phyloP scores from a whole-genome alignment of 2,888 invertebrate genomes.

The Silvanus unidentatus region DNA sequence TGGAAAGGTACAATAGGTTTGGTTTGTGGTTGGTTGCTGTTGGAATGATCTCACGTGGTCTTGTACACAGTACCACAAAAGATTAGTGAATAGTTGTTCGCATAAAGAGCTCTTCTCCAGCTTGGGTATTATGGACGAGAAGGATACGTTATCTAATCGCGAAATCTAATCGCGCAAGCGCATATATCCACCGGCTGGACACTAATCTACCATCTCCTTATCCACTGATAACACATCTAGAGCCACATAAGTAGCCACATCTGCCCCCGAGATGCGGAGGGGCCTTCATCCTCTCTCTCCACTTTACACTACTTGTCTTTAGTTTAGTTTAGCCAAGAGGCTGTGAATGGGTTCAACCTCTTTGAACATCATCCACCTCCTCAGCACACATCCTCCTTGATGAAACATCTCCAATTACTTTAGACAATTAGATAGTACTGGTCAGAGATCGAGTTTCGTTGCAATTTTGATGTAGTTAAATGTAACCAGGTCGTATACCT shows the following conservation, averaged over 20 bases:
- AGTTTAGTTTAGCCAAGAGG: conserved; percentile 10
- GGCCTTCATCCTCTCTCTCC: conserved; percentile 5
- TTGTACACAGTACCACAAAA: conserved; percentile 28
- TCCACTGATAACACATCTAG: conserved; percentile 31
- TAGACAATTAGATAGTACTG: too few relatives aligned
- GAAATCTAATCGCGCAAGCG: conserved; percentile 40
- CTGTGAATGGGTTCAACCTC: conserved; percentile 9
- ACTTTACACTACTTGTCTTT: conserved; percentile 11
- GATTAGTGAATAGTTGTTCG: conserved; percentile 37
- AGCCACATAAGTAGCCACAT: conserved; percentile 32
- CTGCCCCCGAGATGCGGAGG: conserved; percentile 21
- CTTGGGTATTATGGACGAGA: not conserved
- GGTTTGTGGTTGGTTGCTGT: conserved; percentile 21
- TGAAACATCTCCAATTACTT: too few relatives aligned
- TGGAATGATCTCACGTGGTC: conserved; percentile 27
- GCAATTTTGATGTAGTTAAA: too few relatives aligned
- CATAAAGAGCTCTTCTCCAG: conserved; percentile 28
- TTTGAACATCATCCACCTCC: conserved; percentile 6
- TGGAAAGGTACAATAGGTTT: conserved; percentile 22
- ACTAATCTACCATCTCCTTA: conserved; percentile 29
- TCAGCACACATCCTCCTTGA: too few relatives aligned
- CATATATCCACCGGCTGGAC: conserved; percentile 28
- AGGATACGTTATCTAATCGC: conserved; percentile 34
- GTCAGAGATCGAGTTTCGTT: too few relatives aligned
- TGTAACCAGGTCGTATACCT: too few relatives aligned